These are phyloP conservation scores for Cottoperca gobio DNA, from an alignment of 2,797 vertebrate species.

Conservation along the genomic window DNA sequence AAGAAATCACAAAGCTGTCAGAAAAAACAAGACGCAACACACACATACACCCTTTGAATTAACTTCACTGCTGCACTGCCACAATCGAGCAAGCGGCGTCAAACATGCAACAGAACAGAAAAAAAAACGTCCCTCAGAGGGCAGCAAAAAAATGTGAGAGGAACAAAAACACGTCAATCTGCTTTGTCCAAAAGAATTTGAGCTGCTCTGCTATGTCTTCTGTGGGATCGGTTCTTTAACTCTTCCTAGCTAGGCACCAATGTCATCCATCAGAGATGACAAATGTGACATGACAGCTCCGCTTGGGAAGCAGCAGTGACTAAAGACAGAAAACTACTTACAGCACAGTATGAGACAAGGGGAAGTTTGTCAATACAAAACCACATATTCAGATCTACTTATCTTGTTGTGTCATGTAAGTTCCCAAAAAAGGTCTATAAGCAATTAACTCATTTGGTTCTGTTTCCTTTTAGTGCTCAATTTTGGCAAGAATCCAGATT, in stretches of 20 bases:
- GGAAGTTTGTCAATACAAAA: conserved; percentile 45
- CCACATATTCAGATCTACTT: conserved; percentile 11
- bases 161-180: conserved; percentile 81
- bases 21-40: conserved; percentile 33
- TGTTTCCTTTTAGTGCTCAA: conserved; percentile 7
- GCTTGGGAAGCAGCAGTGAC: conserved; percentile 53
- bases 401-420: conserved; percentile 16
- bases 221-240: conserved; percentile 65
- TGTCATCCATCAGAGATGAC: conserved; percentile 75
- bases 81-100: conserved; percentile 61
- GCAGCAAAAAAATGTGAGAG: conserved; percentile 57
- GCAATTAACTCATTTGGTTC: not conserved
- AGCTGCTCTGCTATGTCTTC: conserved; percentile 62
- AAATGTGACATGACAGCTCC: conserved; percentile 78
- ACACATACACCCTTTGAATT: conserved; percentile 64
- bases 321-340: conserved; percentile 53
- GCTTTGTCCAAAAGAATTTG: conserved; percentile 69
- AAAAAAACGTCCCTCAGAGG: conserved; percentile 61
- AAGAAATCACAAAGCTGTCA: conserved; percentile 76
- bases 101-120: conserved; percentile 63
- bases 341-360: conserved; percentile 50
- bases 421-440: not conserved
- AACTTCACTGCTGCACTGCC: conserved; percentile 62
- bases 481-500: conserved; percentile 7
- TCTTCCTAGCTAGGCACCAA: conserved; percentile 63